Evolutionary conservation across 2,888 invertebrate species (phyloP), one percentile per base, ranked within the genome.

Genomic region (Allolobophora icterica): DNA sequence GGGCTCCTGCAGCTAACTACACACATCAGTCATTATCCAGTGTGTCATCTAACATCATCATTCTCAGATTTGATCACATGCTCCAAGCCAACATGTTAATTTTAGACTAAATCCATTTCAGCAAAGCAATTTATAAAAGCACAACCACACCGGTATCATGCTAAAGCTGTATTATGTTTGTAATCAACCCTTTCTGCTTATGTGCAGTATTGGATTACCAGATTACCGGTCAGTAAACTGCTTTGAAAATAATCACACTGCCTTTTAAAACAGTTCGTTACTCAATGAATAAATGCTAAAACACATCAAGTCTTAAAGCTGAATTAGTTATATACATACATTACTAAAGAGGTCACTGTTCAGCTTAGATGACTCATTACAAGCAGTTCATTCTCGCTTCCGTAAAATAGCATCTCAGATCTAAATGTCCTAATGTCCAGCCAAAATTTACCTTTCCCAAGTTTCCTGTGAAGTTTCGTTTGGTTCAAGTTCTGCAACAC

Each of bases 401-500:
- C 1, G 71, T n/a, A 8, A n/a, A 11, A 8, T 1, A 71, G 6
- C 30, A 11, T 13, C 30, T n/a, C 8, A 52, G n/a, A 71, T 71
- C n/a, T 52, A 52, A 52, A 52, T 52, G 52, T 52, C 52, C 19
- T 21, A 52, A 52, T 52, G 52, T 52, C 52, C 19, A 52, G 42
- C 52, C 52, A 71, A 71, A 71, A 71, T 71, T 71, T n/a, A 71
- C 30, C 52, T 52, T 52, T 52, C 52, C 52, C 24, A 24, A 8
- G 24, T 71, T 30, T 71, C n/a, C 71, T 24, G 24, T 52, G 52
- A 52, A 19, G 17, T 4, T 42, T n/a, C 71, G n/a, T 30, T 11
- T 71, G 71, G n/a, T 71, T 71, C 71, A 30, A n/a, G 71, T 71
- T 71, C 71, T n/a, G n/a, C 71, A 71, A n/a, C 71, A 71, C 71